These are phyloP conservation scores for Pentalonia nigronervosa DNA, from an alignment of 1,140 invertebrate species.

Conservation along the genomic window DNA sequence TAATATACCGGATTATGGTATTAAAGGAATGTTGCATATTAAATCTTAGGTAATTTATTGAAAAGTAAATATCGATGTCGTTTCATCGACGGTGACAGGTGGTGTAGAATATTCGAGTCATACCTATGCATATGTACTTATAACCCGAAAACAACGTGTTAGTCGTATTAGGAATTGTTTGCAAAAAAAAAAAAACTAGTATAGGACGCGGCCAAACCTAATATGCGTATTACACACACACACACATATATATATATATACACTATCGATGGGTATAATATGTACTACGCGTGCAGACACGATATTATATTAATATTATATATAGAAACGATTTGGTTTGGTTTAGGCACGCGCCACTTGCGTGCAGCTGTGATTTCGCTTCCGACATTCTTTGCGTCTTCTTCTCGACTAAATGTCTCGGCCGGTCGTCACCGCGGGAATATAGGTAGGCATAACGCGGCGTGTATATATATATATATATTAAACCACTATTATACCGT, in stretches of 20 bases:
- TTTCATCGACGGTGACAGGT: neutral
- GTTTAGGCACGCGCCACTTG: neutral
- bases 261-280: neutral
- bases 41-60: neutral
- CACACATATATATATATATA: neutral
- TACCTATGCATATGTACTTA: neutral
- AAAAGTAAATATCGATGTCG: neutral
- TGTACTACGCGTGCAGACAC: neutral
- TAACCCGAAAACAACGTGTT: neutral
- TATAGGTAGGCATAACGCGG: neutral
- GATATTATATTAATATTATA: neutral
- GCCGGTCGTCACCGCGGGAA: neutral
- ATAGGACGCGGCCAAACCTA: neutral
- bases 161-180: neutral
- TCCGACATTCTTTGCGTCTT: conserved; percentile 9
- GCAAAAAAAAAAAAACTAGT: neutral
- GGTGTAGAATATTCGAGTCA: neutral
- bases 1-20: neutral
- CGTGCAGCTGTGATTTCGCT: conserved; percentile 23
- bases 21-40: neutral
- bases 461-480: neutral
- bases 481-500: neutral
- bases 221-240: neutral
- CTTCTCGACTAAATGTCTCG: neutral
- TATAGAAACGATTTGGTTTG: neutral